Conservation (phyloP, 2,797 vertebrate genomes). For the Melanotaenia pygmaea region DNA sequence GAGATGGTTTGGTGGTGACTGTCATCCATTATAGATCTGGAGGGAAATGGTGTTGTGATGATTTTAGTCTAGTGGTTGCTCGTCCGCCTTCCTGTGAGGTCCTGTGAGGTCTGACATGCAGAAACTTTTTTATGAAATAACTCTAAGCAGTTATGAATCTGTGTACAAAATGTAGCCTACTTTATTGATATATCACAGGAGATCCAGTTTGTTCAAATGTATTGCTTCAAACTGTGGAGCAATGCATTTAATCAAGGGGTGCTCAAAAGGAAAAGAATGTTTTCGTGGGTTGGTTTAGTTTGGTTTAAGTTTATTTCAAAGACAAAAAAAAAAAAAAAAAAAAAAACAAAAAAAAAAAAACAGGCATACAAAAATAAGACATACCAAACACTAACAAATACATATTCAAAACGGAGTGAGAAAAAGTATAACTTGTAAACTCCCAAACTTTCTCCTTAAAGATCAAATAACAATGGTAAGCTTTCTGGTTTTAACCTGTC, state of each 20-base stretch:
- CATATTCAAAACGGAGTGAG: no score
- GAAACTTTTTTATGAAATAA: slow-evolving; percentile 23
- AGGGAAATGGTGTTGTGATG: slow-evolving; percentile 39
- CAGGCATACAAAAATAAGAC: no score
- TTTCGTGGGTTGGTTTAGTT: neutral
- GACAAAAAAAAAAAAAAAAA: no score
- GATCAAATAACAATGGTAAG: no score
- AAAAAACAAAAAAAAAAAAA: no score
- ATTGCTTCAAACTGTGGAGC: neutral
- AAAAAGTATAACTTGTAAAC: no score
- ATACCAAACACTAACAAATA: no score
- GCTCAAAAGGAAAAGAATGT: neutral
- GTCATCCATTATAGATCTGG: slow-evolving; percentile 59
- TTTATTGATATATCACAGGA: slow-evolving; percentile 8
- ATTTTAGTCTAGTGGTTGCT: slow-evolving; percentile 32
- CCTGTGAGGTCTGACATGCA: slow-evolving; percentile 13
- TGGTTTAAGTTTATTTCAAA: no score
- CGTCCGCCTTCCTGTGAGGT: slow-evolving; percentile 13
- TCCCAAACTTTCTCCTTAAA: no score
- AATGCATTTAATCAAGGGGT: neutral
- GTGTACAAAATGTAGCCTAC: neutral
- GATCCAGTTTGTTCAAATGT: neutral
- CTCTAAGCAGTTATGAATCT: slow-evolving; percentile 30
- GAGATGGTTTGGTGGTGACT: slow-evolving; percentile 35
- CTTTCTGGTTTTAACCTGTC: no score